Percentiles rank a stretch among this genome's conserved stretches.
Conservation (phyloP, 1,140 invertebrate species). For the Acromyrmex heyeri region DNA sequence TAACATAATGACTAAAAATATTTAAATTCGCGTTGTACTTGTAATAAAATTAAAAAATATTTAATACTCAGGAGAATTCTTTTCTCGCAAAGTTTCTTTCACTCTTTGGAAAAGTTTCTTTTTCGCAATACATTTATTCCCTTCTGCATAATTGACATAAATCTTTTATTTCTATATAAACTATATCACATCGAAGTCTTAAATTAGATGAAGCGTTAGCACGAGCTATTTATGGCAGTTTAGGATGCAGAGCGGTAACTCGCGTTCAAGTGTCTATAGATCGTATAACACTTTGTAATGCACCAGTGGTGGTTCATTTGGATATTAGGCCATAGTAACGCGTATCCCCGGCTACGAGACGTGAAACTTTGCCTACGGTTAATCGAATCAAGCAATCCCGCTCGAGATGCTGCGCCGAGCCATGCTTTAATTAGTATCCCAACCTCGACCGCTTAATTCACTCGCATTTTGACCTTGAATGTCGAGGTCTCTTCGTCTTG, state of each 20-base stretch:
- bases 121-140: neutral
- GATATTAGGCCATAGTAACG: slow-evolving; percentile 43
- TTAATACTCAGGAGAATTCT: neutral
- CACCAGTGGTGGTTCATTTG: slow-evolving; percentile 47
- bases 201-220: neutral
- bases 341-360: slow-evolving; percentile 34
- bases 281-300: slow-evolving; percentile 47
- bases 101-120: neutral
- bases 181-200: neutral
- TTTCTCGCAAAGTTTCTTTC: neutral
- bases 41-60: neutral
- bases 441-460: slow-evolving; percentile 62
- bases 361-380: slow-evolving; percentile 55
- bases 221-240: slow-evolving; percentile 13
- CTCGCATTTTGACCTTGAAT: slow-evolving; percentile 53
- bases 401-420: slow-evolving; percentile 32
- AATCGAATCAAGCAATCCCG: slow-evolving; percentile 69
- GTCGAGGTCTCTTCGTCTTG: slow-evolving; percentile 12
- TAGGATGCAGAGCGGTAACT: neutral
- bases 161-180: neutral
- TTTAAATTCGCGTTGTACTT: neutral
- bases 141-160: neutral
- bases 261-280: slow-evolving; percentile 4
- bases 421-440: slow-evolving; percentile 70
- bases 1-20: neutral